Evolutionary conservation across 2,797 vertebrate genomes (phyloP).

Genomic region (Sandelia bainsii): DNA sequence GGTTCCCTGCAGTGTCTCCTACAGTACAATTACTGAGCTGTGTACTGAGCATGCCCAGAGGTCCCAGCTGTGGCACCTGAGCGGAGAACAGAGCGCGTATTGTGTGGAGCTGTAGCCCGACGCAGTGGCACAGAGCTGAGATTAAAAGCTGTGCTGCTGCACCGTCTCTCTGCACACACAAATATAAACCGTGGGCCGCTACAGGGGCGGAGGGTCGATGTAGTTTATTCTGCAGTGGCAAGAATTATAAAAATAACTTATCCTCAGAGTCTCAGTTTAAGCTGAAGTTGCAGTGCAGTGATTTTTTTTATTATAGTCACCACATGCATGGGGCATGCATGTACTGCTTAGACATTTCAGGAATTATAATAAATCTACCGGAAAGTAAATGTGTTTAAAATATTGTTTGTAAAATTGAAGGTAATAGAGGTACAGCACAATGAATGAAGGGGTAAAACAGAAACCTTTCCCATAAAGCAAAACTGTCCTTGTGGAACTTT

Average conservation of each 20-base stretch:
- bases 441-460: no score
- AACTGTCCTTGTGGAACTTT: no score
- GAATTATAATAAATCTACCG: no score
- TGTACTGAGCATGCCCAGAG: slow-evolving; percentile 73
- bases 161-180: slow-evolving; percentile 54
- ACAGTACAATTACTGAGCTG: slow-evolving; percentile 48
- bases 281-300: neutral
- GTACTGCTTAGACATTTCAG: no score
- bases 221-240: slow-evolving; percentile 16
- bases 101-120: slow-evolving; percentile 76
- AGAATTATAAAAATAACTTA: slow-evolving; percentile 14
- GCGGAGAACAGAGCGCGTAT: slow-evolving; percentile 72
- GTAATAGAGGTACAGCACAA: no score
- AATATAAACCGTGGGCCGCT: slow-evolving; percentile 61
- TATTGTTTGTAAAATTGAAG: no score
- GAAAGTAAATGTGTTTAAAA: no score
- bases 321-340: no score
- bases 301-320: no score
- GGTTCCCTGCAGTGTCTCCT: slow-evolving; percentile 26
- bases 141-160: slow-evolving; percentile 68
- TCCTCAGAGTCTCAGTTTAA: neutral
- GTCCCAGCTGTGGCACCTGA: slow-evolving; percentile 73
- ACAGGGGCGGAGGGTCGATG: slow-evolving; percentile 57
- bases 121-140: slow-evolving; percentile 66
- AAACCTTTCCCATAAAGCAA: no score